Base-by-base conservation (phyloP, 2,797 vertebrate genomes). In the Crocodylus rhombifer region DNA sequence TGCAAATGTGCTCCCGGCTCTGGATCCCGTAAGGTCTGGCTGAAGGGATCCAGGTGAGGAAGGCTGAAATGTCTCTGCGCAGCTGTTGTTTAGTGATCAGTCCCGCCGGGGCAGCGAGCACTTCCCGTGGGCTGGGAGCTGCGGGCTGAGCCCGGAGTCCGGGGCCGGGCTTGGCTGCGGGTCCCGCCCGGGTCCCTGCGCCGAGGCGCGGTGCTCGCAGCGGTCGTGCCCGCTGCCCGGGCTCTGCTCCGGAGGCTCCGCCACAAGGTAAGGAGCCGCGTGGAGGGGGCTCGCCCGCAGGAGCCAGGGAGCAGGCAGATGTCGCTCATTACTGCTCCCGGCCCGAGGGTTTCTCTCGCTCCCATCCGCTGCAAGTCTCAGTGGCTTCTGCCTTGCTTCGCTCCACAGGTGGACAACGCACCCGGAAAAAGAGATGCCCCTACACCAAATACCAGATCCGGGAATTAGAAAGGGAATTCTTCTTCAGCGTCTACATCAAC, bases 401-500 rank as follows among this genome's bases (percentile, higher is more conserved):
- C 92, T 95, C 98, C 98, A 94, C 98, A 99, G 99, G 98, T 99
- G 99, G 98, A 96, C 99, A 99, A 96, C 98, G 98, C 95, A 99
- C 99, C 36, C 98, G 99, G 95, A 99, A 99, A 98, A 99, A 99
- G 97, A 99, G 99, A 90, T 99, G 99, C 93, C 99, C 99, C 1
- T 99, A 99, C 93, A 98, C 99, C 81, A 99, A 99, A 95, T 99
- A 99, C 90, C 99, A 99, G 98, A 99, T 99, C 97, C 98, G 99
- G 91, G 99, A 99, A 97, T 98, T 99, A 96, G 99, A 99, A 97
- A 98, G 99, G 86, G 99, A 99, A 95, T 99, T 99, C 98, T 99
- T 99, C 97, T 99, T 99, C 98, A 99, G 99, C 91, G 99, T 99
- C 97, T 99, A 99, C 98, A 99, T 99, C 97, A 99, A 99, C 98